phyloP scores from a whole-genome alignment of 2,113 vertebrate genomes.

The Pontoporia blainvillei region DNA sequence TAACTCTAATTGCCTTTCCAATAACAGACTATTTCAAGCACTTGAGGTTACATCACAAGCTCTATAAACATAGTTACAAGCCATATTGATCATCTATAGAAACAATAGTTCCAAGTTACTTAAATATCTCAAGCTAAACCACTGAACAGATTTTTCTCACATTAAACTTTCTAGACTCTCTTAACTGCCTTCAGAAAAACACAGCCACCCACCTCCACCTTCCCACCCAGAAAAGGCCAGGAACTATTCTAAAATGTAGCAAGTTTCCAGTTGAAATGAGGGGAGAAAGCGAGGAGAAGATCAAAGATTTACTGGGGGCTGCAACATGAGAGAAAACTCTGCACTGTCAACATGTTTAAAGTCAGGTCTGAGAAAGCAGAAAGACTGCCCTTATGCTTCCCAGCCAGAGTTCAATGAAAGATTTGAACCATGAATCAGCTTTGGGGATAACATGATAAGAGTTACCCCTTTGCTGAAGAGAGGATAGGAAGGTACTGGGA shows the following conservation, averaged over 20 bases:
- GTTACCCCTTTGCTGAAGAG: neutral
- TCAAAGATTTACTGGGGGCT: constrained; percentile 3
- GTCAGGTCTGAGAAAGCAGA: neutral
- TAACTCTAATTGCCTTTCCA: constrained; percentile 48
- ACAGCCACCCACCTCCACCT: neutral
- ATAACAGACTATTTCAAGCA: constrained; percentile 1
- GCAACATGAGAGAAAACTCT: neutral
- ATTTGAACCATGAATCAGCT: neutral
- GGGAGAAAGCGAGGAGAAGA: rapidly evolving
- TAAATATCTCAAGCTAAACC: constrained; percentile 39
- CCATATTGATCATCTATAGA: constrained; percentile 39
- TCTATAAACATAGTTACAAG: constrained; percentile 28
- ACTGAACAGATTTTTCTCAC: neutral
- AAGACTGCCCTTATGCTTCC: neutral
- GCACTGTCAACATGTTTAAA: constrained; percentile 52
- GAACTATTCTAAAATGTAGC: neutral
- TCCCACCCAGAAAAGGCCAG: neutral
- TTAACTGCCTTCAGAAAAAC: neutral
- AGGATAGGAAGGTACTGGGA: neutral
- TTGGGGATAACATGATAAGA: neutral
- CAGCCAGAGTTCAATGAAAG: constrained; percentile 6
- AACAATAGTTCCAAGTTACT: constrained; percentile 36
- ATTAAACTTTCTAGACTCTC: neutral
- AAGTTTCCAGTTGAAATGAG: neutral
- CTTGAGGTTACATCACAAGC: constrained; percentile 25